A percentile compares a stretch with the other conserved stretches of the same genome.
These are phyloP conservation scores for Eilema caniola DNA, from an alignment of 2,888 invertebrate genomes.

Conservation along the genomic window DNA sequence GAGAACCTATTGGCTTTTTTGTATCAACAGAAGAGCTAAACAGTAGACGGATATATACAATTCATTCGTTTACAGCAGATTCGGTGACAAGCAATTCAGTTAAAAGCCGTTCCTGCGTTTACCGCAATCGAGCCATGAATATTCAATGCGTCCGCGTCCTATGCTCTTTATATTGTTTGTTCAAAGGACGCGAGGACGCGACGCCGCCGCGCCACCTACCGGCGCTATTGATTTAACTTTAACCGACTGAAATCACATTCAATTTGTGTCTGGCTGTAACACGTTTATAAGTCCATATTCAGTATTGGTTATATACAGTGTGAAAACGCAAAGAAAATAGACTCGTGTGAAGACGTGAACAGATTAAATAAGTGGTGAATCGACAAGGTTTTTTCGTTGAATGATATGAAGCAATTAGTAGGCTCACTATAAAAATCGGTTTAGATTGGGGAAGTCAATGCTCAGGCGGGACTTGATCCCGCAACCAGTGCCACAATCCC, in stretches of 20 bases:
- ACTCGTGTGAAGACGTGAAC: neutral
- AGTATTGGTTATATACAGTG: no score
- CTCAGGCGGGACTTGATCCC: no score
- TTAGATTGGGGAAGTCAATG: no score
- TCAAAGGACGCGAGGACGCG: neutral
- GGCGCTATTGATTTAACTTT: neutral
- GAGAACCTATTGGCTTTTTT: neutral
- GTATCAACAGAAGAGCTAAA: neutral
- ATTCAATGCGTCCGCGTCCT: neutral
- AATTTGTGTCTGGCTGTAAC: neutral
- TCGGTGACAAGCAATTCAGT: neutral
- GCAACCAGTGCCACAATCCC: no score
- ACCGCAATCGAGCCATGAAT: conserved; percentile 1
- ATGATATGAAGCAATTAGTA: no score
- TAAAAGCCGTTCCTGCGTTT: neutral
- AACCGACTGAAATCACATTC: neutral
- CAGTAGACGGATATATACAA: neutral
- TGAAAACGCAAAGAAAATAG: neutral
- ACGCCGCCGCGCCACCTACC: neutral
- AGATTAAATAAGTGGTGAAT: no score
- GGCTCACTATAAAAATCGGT: no score
- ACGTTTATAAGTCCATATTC: neutral
- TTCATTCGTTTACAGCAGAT: neutral
- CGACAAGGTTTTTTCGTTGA: no score
- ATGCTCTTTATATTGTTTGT: neutral